A percentile compares a stretch with the other conserved stretches of the same genome.
Evolutionary conservation across 2,797 vertebrate species (phyloP).

Genomic region (Sylvilagus floridanus): DNA sequence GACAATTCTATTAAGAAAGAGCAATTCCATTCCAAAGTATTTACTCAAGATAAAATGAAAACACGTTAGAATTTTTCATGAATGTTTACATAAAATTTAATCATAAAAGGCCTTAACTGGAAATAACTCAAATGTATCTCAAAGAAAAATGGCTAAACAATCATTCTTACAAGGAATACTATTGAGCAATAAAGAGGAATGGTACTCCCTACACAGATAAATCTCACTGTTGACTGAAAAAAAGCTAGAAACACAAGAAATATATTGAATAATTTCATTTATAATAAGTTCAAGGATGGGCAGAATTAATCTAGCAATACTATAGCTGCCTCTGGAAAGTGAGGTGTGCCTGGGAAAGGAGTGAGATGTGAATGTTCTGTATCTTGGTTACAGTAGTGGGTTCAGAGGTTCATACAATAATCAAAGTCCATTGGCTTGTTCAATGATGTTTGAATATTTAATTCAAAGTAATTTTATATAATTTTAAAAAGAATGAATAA

Average conservation of each 20-base stretch:
- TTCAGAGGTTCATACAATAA: background rate
- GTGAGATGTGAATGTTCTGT: background rate
- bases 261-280: background rate
- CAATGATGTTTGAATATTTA: background rate
- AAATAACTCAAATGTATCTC: background rate
- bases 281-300: background rate
- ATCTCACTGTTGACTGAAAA: background rate
- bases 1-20: background rate
- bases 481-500: background rate
- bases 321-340: background rate
- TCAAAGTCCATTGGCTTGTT: background rate
- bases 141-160: background rate
- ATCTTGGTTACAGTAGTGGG: background rate
- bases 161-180: background rate
- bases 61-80: background rate
- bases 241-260: background rate
- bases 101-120: background rate
- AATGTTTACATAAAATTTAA: background rate
- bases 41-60: slow-evolving; percentile 1
- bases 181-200: background rate
- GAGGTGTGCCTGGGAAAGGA: background rate
- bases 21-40: background rate
- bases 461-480: background rate
- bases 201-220: background rate
- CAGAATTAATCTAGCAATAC: background rate